Evolutionary conservation across 2,113 vertebrate genomes (phyloP).

Genomic region (Rhinogobius similis): DNA sequence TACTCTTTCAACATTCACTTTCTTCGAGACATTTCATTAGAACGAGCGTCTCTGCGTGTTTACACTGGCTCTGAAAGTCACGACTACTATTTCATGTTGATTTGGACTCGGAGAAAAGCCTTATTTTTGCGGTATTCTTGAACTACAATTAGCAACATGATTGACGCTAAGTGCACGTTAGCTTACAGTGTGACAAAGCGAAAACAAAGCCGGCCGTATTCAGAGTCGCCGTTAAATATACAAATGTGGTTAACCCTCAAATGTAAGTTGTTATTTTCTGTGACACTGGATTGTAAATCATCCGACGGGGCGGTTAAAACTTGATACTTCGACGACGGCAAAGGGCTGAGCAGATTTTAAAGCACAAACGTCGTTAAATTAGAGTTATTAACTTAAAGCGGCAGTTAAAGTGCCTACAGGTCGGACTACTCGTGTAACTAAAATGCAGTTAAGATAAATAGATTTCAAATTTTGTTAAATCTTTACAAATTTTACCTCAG

Average conservation of each 20-base stretch:
- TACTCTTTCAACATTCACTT: slow-evolving; percentile 32
- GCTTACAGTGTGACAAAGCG: slow-evolving; percentile 34
- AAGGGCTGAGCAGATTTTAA: not conserved
- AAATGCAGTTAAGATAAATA: too few species aligned
- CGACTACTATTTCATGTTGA: slow-evolving; percentile 12
- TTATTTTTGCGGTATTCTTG: slow-evolving; percentile 12
- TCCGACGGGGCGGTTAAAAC: not conserved
- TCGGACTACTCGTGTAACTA: too few species aligned
- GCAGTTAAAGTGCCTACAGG: too few species aligned
- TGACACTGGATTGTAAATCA: not conserved
- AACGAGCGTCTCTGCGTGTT: slow-evolving; percentile 53
- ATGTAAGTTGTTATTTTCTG: not conserved
- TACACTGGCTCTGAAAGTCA: slow-evolving; percentile 45
- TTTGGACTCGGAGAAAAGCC: not conserved
- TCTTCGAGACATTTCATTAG: slow-evolving; percentile 44
- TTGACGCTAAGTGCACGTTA: slow-evolving; percentile 26
- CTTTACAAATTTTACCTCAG: too few species aligned
- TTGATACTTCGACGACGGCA: not conserved
- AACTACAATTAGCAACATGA: slow-evolving; percentile 19
- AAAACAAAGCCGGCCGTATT: slow-evolving; percentile 6
- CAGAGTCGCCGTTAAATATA: not conserved
- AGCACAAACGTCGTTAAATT: too few species aligned
- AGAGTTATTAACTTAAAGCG: too few species aligned
- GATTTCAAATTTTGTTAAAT: too few species aligned
- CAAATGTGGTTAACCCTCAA: not conserved